These are phyloP conservation scores for Gastrophryne carolinensis DNA, from an alignment of 2,797 vertebrate genomes.

Conservation along the genomic window DNA sequence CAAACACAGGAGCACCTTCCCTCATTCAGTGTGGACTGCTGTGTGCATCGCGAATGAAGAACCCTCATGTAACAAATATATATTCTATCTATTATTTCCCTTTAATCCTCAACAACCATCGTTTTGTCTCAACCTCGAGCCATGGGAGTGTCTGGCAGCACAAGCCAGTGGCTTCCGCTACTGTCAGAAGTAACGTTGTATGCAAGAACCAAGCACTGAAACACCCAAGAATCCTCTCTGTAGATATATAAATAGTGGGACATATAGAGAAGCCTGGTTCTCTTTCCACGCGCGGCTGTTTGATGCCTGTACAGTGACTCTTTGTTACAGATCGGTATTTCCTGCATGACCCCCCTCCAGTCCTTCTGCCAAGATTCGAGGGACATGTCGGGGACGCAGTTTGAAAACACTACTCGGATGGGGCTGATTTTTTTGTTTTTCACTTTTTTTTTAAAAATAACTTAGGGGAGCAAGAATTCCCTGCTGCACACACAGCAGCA, in stretches of 20 bases:
- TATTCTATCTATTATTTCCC: constrained; percentile 36
- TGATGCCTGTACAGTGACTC: constrained; percentile 64
- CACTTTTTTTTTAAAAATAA: constrained; percentile 60
- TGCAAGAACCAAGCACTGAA: constrained; percentile 74
- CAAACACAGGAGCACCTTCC: constrained; percentile 59
- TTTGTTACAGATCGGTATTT: constrained; percentile 58
- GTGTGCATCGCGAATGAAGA: constrained; percentile 63
- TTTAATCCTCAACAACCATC: constrained; percentile 7
- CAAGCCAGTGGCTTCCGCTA: constrained; percentile 60
- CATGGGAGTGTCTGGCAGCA: constrained; percentile 56
- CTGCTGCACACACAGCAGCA: constrained; percentile 32
- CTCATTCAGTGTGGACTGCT: constrained; percentile 61
- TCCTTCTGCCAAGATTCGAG: constrained; percentile 53
- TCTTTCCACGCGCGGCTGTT: constrained; percentile 61
- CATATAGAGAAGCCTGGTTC: constrained; percentile 56
- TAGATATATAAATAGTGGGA: constrained; percentile 44
- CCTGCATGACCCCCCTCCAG: constrained; percentile 58
- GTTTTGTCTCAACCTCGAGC: constrained; percentile 34
- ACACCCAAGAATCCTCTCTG: constrained; percentile 59
- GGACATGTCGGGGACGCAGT: constrained; percentile 57
- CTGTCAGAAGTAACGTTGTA: constrained; percentile 68
- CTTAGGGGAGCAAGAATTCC: too few species aligned
- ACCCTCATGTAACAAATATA: neutral
- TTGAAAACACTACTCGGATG: constrained; percentile 74
- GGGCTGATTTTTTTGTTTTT: constrained; percentile 45